Base-by-base conservation (phyloP, 2,113 vertebrate genomes). In the Hippocampus abdominalis region DNA sequence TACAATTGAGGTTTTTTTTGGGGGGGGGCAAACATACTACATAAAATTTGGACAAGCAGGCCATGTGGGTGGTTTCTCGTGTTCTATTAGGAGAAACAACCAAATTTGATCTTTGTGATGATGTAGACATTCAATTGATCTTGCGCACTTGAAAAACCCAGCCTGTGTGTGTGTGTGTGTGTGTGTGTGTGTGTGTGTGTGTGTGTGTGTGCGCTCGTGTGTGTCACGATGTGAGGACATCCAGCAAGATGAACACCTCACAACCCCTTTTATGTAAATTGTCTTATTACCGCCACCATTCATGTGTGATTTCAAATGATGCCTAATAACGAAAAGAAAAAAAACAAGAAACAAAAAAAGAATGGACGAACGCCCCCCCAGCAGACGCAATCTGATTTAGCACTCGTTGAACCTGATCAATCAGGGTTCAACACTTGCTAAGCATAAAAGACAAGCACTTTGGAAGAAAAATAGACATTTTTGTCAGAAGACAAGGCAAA, bases 251-350 rank as follows among this genome's bases (percentile, higher is more conserved):
- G 57, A 32, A 60, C 27, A 32, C 11, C 40, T 12, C 62, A 25
- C 40, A 23, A 23, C 23, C 39, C 21, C 42, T 44, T 64, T 64
- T 16, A 44, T 44, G 39, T 64, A 46, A 64, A 64, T 46, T 64
- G 62, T 64, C 62, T 44, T 64, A 64, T 64, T 64, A 51, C 65
- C 23, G 25, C 46, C 48, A 15, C 46, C 29, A 66, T 66, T 66
- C 71, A 82, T 81, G 77, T 79, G 59, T 75, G 73, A 86, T 82
- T 77, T 84, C 27, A 71, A 66, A 68, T 78, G 75, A 85, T 82
- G 85, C 82, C 78, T 86, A 85, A 84, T 85, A 85, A 81, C 66
- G 70, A 72, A 70, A 70, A 73, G 74, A 71, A 68, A 75, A 70
- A 75, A 71, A 61, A 59, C 46, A 76, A 67, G 78, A 71, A 68